These are phyloP conservation scores for Ditylenchus weischeri DNA, from an alignment of 2,888 invertebrate genomes.

Conservation along the genomic window DNA sequence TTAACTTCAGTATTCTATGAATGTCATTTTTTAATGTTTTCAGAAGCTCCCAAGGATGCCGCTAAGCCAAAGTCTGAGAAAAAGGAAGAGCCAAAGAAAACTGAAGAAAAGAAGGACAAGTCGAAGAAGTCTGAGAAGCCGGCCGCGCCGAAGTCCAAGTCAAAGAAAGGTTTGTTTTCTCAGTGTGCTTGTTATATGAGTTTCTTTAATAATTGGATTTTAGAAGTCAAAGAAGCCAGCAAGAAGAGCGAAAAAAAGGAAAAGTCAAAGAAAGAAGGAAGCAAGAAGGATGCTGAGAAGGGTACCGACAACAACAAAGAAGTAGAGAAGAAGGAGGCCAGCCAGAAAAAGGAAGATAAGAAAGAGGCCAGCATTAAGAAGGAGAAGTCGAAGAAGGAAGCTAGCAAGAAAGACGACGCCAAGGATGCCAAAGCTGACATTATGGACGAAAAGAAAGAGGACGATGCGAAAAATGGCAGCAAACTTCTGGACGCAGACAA, in stretches of 20 bases:
- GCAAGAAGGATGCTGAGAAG: too few species aligned
- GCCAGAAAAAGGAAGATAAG: neutral
- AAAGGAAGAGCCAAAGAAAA: conserved; percentile 12
- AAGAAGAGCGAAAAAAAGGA: neutral
- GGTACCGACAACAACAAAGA: too few species aligned
- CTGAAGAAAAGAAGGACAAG: conserved; percentile 19
- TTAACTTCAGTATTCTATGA: too few species aligned
- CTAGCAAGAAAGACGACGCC: conserved; percentile 15
- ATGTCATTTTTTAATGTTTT: too few species aligned
- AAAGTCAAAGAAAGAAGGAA: conserved; percentile 5
- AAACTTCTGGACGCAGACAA: neutral
- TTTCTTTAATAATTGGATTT: too few species aligned
- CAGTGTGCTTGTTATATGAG: too few species aligned
- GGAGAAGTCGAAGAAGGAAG: conserved; percentile 18
- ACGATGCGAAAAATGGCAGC: neutral
- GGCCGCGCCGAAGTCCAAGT: conserved; percentile 13
- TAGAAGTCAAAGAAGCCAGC: too few species aligned
- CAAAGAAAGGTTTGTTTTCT: conserved; percentile 11
- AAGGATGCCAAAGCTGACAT: conserved; percentile 5
- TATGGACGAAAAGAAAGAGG: conserved; percentile 2
- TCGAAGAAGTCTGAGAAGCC: conserved; percentile 16
- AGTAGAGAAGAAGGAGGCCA: conserved; percentile 5
- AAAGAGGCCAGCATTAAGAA: conserved; percentile 10
- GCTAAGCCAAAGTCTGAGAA: conserved; percentile 9
- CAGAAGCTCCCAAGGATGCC: neutral